Evolutionary conservation across 64 coral and sea anemone genomes (phyloP).

Genomic region (Montipora sp.): DNA sequence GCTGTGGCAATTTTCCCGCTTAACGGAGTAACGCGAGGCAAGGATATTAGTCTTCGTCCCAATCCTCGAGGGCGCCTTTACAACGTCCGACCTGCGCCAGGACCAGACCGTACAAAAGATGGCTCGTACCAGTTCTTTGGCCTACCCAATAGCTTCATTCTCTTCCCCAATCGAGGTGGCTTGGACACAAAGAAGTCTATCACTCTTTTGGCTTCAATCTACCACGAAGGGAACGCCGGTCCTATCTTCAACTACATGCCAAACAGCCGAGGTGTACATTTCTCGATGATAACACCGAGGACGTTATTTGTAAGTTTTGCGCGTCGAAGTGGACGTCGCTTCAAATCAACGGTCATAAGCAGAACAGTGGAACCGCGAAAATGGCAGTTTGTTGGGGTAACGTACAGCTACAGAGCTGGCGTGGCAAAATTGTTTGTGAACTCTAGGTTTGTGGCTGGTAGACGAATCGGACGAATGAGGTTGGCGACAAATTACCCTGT

Average conservation of each 20-base stretch:
- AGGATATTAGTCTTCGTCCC: constrained; percentile 58
- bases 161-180: constrained; percentile 71
- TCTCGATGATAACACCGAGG: constrained; percentile 69
- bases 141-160: constrained; percentile 53
- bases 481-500: constrained; percentile 45
- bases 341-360: constrained; percentile 13
- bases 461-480: constrained; percentile 33
- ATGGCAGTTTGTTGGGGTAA: constrained; percentile 73
- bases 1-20: constrained; percentile 72
- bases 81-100: constrained; percentile 24
- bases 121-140: constrained; percentile 71
- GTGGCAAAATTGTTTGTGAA: constrained; percentile 57
- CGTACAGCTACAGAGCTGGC: constrained; percentile 44
- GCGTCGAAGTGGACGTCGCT: constrained; percentile 18
- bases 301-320: constrained; percentile 61
- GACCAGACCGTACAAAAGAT: constrained; percentile 62
- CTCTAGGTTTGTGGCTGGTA: constrained; percentile 8
- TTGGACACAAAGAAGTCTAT: constrained; percentile 67
- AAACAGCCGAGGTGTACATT: constrained; percentile 52
- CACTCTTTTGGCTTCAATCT: constrained; percentile 72
- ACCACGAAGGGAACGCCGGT: constrained; percentile 55
- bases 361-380: constrained; percentile 19
- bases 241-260: constrained; percentile 66
- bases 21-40: constrained; percentile 44
- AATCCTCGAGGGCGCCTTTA: constrained; percentile 44